These are phyloP conservation scores for Notocelia uddmanniana DNA, from an alignment of 2,888 invertebrate genomes.

Conservation along the genomic window DNA sequence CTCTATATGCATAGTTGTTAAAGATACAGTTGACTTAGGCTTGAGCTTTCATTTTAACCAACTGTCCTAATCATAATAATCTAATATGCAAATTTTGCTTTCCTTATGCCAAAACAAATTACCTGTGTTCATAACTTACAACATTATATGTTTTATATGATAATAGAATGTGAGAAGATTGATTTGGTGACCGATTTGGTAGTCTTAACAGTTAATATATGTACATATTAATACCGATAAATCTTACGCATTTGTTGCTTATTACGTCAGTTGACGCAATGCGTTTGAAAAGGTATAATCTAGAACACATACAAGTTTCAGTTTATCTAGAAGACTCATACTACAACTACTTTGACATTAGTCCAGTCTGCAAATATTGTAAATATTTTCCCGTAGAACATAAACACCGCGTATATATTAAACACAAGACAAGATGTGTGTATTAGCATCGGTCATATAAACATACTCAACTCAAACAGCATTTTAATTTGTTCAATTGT, in stretches of 20 bases:
- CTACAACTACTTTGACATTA: slow-evolving; percentile 19
- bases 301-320: slow-evolving; percentile 24
- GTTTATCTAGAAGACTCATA: slow-evolving; percentile 25
- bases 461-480: background rate
- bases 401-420: slow-evolving; percentile 2
- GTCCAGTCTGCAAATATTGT: slow-evolving; percentile 16
- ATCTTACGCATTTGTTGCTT: slow-evolving; percentile 36
- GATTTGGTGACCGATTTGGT: slow-evolving; percentile 54
- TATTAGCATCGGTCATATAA: background rate
- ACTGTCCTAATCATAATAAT: background rate
- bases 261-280: slow-evolving; percentile 46
- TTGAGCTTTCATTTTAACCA: background rate
- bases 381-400: slow-evolving; percentile 12
- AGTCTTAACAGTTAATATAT: slow-evolving; percentile 53
- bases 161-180: slow-evolving; percentile 55
- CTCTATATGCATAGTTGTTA: slow-evolving; percentile 1
- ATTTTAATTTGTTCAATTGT: background rate
- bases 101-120: slow-evolving; percentile 30
- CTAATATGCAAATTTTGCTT: slow-evolving; percentile 17
- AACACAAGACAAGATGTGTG: background rate
- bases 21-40: background rate
- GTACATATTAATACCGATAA: slow-evolving; percentile 52
- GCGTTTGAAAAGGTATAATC: slow-evolving; percentile 26
- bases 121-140: slow-evolving; percentile 39
- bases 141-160: slow-evolving; percentile 39